A percentile compares a stretch with the other conserved stretches of the same genome.
phyloP scores from a whole-genome alignment of 2,888 invertebrate species.

The Dicranocentrus wangi region DNA sequence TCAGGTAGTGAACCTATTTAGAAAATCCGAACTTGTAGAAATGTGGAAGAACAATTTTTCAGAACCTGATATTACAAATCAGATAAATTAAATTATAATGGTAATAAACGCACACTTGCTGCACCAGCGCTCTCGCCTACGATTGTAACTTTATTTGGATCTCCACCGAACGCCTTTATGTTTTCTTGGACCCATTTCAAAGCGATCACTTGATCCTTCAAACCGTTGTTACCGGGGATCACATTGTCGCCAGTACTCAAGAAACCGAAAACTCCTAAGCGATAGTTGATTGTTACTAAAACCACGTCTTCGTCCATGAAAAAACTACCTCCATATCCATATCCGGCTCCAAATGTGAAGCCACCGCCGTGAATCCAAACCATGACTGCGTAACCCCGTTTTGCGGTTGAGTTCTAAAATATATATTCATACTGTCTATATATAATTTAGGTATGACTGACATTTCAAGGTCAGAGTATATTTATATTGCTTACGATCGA shows the following conservation, averaged over 20 bases:
- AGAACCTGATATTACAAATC: too few relatives aligned
- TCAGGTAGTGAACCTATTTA: neutral
- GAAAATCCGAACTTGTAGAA: too few relatives aligned
- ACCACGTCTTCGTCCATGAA: slow-evolving; percentile 51
- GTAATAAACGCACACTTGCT: too few relatives aligned
- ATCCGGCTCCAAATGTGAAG: slow-evolving; percentile 11
- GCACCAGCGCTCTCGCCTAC: slow-evolving; percentile 32
- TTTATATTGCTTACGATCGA: neutral
- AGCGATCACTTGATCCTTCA: slow-evolving; percentile 35
- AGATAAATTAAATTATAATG: too few relatives aligned
- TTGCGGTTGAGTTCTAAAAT: neutral
- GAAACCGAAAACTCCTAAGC: slow-evolving; percentile 46
- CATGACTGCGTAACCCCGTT: neutral
- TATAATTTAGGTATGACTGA: too few relatives aligned
- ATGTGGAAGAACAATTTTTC: too few relatives aligned
- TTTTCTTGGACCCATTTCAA: slow-evolving; percentile 31
- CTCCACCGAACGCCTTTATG: slow-evolving; percentile 30
- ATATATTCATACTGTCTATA: slow-evolving; percentile 14
- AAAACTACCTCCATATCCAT: slow-evolving; percentile 24
- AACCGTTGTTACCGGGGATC: slow-evolving; percentile 48
- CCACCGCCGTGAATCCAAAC: neutral
- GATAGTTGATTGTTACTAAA: slow-evolving; percentile 54
- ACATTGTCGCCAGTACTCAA: slow-evolving; percentile 39
- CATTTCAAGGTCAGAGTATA: too few relatives aligned
- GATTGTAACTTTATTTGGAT: slow-evolving; percentile 14